Evolutionary conservation across 1,140 invertebrate genomes (phyloP).

Genomic region (Lordiphosa collinella): DNA sequence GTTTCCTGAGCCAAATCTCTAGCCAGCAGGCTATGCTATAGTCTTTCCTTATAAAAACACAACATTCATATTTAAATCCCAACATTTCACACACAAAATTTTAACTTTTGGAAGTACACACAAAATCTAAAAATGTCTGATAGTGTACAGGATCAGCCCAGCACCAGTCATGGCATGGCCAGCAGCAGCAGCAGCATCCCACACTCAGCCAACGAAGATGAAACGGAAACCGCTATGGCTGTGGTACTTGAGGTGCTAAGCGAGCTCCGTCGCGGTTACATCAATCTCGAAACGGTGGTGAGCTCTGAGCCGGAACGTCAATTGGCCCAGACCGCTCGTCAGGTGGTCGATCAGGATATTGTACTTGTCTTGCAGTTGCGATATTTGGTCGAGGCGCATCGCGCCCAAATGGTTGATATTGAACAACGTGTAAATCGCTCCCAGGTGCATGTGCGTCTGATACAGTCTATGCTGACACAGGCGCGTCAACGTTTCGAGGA

Average conservation of each 20-base stretch:
- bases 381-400: background rate
- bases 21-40: no score
- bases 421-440: background rate
- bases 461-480: slow-evolving; percentile 4
- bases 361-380: background rate
- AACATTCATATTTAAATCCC: no score
- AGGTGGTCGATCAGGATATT: slow-evolving; percentile 6
- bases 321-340: slow-evolving; percentile 1
- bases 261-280: background rate
- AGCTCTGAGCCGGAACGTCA: background rate
- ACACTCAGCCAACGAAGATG: background rate
- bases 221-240: background rate
- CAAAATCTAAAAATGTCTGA: no score
- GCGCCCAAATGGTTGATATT: slow-evolving; percentile 1
- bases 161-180: no score
- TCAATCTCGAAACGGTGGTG: background rate
- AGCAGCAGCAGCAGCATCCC: background rate
- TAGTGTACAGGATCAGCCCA: no score
- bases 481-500: background rate
- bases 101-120: no score
- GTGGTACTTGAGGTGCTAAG: slow-evolving; percentile 2
- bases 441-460: background rate
- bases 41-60: no score
- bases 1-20: no score
- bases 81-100: no score